Percentiles rank a stretch among this genome's conserved stretches.
phyloP scores from a whole-genome alignment of 1,140 invertebrate genomes.

The Dysdera silvatica region DNA sequence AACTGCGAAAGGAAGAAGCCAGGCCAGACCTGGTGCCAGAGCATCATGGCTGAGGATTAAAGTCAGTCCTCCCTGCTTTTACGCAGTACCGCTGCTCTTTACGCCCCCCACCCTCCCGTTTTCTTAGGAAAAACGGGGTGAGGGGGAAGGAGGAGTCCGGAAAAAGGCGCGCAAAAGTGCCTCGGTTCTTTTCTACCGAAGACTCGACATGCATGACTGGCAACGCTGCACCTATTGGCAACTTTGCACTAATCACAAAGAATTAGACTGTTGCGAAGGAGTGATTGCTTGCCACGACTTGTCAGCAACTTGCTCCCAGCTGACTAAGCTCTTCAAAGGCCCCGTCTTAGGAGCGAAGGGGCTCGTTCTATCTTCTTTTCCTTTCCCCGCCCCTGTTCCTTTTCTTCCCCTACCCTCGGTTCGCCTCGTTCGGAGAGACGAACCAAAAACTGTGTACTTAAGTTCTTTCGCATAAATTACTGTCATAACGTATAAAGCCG shows the following conservation, averaged over 20 bases:
- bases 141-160: no score
- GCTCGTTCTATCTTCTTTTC: conserved; percentile 21
- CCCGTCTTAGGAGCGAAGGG: conserved; percentile 23
- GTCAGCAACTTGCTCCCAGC: conserved; percentile 27
- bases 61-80: conserved; percentile 1
- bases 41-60: conserved; percentile 29
- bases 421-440: conserved; percentile 1
- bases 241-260: conserved; percentile 31
- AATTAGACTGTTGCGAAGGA: conserved; percentile 31
- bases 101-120: no score
- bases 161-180: no score
- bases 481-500: conserved; percentile 31
- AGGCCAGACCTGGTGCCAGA: not conserved
- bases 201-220: conserved; percentile 25
- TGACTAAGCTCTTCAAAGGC: conserved; percentile 30
- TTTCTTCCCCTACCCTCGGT: conserved; percentile 13
- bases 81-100: no score
- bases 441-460: conserved; percentile 30
- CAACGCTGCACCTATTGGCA: conserved; percentile 22
- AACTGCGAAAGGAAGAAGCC: no score
- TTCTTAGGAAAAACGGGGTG: no score
- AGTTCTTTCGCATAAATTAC: conserved; percentile 31
- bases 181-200: conserved; percentile 21
- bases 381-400: conserved; percentile 3
- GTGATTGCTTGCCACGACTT: conserved; percentile 28